Evolutionary conservation across 2,113 vertebrate species (phyloP), one percentile per base, ranked within the genome.

Genomic region (Engystomops pustulosus): DNA sequence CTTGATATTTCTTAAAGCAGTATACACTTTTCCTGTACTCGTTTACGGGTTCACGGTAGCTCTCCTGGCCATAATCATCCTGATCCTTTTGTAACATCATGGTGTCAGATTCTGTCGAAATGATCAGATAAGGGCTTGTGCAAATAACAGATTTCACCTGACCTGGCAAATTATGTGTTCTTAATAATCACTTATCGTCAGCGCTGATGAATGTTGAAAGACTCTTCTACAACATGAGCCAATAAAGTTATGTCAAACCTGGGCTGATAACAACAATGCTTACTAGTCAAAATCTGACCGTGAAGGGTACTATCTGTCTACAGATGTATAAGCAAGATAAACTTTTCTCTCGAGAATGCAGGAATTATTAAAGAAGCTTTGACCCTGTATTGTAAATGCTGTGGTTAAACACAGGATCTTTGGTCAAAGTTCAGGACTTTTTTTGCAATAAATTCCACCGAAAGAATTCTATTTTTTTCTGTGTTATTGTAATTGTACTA

Each of bases 241-340:
- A 76, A 76, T 76, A 47, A 72, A 72, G 12, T 15, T 20, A 58
- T 77, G 49, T 53, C 25, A 77, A 14, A 12, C 5, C 47, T 4
- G 0, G 6, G 23, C 23, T 17, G 55, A 79, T 45, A 44, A 44
- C 18, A 78, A 51, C 2, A 32, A 23, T 78, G 51, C 76, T 78
- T 41, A 78, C 25, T 30, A 18, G 47, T 6, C 4, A 60, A 27
- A 60, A 15, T 38, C 34, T 15, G 1, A 9, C 36, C 45, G 12
- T 60, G 44, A 78, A 79, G 51, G 36, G 76, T 36, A 45, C 10
- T 79, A 55, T 62, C 17, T 58, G 15, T 36, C 4, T 5, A 34
- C 17, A 38, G 53, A 60, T 60, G 36, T 25, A 62, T 10, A 32
- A 23, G 20, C 1, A 6, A 27, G 55, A 79, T 62, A 79, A 58